Conservation (phyloP, 2,797 vertebrate species). For the Crypturellus tataupa region DNA sequence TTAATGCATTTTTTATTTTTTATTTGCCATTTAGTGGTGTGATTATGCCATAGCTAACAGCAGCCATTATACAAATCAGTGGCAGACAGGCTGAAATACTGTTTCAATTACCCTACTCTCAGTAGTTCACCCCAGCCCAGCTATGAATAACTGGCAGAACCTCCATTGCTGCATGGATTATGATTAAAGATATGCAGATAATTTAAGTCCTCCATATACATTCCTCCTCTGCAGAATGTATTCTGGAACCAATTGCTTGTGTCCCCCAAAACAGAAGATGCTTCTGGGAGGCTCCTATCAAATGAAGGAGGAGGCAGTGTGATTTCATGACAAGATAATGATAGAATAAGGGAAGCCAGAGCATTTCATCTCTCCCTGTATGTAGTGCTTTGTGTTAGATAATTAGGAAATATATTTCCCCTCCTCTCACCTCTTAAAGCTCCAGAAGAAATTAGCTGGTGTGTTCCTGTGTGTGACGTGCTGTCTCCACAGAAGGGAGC, state of each 20-base stretch:
- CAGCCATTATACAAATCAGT: conserved; percentile 54
- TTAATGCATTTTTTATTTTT: conserved; percentile 65
- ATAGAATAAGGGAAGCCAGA: not conserved
- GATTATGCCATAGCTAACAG: conserved; percentile 41
- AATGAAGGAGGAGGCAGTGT: not conserved
- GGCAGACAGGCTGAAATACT: conserved; percentile 59
- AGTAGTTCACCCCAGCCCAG: conserved; percentile 27
- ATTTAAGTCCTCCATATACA: not conserved
- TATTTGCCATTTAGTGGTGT: conserved; percentile 34
- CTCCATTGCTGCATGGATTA: conserved; percentile 36
- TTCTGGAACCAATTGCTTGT: not conserved
- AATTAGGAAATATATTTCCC: not conserved
- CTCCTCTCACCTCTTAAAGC: not conserved
- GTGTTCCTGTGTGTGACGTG: not conserved
- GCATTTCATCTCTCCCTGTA: not conserved
- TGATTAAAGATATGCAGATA: conserved; percentile 54
- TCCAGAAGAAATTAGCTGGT: not conserved
- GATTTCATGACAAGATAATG: conserved; percentile 15
- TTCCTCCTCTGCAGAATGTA: not conserved
- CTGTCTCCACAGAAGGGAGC: conserved; percentile 5
- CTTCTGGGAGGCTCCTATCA: not conserved
- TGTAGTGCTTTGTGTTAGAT: not conserved
- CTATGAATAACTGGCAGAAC: conserved; percentile 64
- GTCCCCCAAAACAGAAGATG: not conserved
- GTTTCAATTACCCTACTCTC: conserved; percentile 71